phyloP scores from a whole-genome alignment of 2,113 vertebrate species.

The Pangasianodon gigas region DNA sequence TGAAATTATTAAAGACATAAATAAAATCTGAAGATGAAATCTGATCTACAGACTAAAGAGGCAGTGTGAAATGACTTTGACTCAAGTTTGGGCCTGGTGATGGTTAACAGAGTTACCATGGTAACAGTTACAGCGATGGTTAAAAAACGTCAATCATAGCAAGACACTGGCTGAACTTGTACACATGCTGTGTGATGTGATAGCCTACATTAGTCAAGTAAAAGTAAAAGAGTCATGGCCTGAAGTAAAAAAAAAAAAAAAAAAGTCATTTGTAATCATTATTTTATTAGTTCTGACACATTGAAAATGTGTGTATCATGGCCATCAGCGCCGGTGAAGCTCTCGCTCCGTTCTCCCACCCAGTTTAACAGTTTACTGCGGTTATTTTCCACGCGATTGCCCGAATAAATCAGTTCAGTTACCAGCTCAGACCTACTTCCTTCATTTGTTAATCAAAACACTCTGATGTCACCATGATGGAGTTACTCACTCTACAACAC shows the following conservation, averaged over 20 bases:
- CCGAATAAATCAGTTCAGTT: background rate
- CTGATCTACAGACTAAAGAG: background rate
- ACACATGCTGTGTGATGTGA: no score
- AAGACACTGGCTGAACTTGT: background rate
- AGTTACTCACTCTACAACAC: background rate
- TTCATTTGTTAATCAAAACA: background rate
- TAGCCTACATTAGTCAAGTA: no score
- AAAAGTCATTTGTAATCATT: no score
- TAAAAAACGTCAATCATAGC: background rate
- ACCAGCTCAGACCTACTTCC: background rate
- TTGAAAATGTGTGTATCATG: no score
- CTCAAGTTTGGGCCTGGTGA: no score
- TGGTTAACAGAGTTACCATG: background rate
- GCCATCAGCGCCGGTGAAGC: background rate
- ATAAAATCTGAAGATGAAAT: background rate
- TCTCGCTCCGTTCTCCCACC: background rate
- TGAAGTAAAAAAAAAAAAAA: no score
- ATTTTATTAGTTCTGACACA: background rate
- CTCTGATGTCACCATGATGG: background rate
- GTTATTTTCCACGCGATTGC: background rate
- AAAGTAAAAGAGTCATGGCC: no score
- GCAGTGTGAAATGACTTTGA: background rate
- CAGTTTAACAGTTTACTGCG: background rate
- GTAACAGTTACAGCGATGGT: background rate
- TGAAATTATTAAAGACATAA: background rate